These are phyloP conservation scores for Corythornis cristatus DNA, from an alignment of 2,113 vertebrate genomes.

Conservation along the genomic window DNA sequence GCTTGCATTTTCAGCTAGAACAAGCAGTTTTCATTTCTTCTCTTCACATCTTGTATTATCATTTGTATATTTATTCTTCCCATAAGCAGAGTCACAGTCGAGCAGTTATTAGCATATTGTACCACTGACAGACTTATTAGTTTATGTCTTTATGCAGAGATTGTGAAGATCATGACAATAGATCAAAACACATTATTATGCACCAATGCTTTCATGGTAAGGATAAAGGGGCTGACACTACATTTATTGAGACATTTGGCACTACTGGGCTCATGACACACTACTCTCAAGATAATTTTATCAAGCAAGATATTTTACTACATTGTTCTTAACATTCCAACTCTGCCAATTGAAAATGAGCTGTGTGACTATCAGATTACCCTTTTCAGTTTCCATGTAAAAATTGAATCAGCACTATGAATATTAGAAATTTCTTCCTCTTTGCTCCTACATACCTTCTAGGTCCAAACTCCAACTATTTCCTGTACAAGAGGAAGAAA, in stretches of 20 bases:
- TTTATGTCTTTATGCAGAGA: not conserved
- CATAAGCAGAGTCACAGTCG: not conserved
- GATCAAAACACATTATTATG: not conserved
- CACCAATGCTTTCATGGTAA: not conserved
- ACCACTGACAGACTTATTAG: not conserved
- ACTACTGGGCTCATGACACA: not conserved
- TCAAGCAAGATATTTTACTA: not conserved
- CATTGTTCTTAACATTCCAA: not conserved
- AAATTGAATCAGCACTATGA: not conserved
- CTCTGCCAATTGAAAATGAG: not conserved
- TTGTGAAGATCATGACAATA: not conserved
- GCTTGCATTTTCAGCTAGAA: not conserved
- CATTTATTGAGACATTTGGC: not conserved
- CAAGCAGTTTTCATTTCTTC: not conserved
- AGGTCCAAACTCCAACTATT: not conserved
- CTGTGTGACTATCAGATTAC: accelerated
- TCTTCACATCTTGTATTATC: not conserved
- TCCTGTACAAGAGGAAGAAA: not conserved
- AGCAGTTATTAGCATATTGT: not conserved
- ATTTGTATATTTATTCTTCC: not conserved
- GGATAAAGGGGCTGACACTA: not conserved
- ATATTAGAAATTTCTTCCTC: not conserved
- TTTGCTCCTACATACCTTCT: not conserved
- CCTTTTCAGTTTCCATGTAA: not conserved
- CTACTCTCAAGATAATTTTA: not conserved